These are phyloP conservation scores for Chloroclysta siterata DNA, from an alignment of 2,888 invertebrate species.

Conservation along the genomic window DNA sequence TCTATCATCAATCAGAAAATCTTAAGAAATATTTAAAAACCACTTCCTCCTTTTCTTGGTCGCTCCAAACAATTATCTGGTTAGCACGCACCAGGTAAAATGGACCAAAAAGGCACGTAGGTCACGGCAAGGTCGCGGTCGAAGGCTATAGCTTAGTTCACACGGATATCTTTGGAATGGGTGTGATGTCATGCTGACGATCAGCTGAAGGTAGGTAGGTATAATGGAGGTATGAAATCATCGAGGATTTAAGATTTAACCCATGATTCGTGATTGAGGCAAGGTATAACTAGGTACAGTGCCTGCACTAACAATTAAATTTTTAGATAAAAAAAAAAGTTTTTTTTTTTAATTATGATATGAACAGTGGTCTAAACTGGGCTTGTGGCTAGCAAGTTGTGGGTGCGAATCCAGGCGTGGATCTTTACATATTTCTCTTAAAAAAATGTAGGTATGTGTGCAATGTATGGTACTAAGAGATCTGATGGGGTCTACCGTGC, in stretches of 20 bases:
- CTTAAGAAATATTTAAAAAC: not conserved
- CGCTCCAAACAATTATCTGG: not conserved
- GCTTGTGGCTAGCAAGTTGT: no score
- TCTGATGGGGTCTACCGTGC: no score
- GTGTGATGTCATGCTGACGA: constrained; percentile 35
- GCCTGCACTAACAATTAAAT: not conserved
- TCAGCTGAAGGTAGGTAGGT: constrained; percentile 1
- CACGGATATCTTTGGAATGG: constrained; percentile 36
- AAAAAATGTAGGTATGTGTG: no score
- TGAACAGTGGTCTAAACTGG: no score
- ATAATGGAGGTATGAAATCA: constrained; percentile 36
- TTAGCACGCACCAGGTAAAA: constrained; percentile 10
- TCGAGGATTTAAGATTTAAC: constrained; percentile 25
- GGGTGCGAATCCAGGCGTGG: no score
- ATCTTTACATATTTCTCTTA: no score
- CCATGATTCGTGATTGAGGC: constrained; percentile 9
- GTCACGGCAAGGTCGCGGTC: constrained; percentile 25
- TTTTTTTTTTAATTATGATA: no score
- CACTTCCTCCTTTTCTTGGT: constrained; percentile 5
- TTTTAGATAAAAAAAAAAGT: no score
- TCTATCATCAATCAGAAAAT: not conserved
- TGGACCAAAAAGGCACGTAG: constrained; percentile 11
- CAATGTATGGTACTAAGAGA: no score
- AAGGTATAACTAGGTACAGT: no score
- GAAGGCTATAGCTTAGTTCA: constrained; percentile 33